A percentile compares a stretch with the other conserved stretches of the same genome.
phyloP scores from a whole-genome alignment of 2,888 invertebrate genomes.

The Dastarcus helophoroides region DNA sequence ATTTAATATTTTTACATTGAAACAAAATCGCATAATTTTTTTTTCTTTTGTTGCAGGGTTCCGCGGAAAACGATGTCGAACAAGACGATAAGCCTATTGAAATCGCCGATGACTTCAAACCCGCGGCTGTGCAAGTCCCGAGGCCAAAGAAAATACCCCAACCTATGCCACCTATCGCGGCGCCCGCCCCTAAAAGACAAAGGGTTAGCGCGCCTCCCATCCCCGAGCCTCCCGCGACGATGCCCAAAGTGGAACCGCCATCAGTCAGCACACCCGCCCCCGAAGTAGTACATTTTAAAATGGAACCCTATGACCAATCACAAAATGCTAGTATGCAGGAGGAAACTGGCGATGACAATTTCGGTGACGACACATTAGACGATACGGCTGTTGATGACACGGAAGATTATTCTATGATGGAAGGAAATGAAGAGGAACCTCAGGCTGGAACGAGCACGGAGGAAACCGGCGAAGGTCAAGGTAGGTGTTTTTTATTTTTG shows the following conservation, averaged over 20 bases:
- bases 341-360: constrained; percentile 26
- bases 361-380: constrained; percentile 28
- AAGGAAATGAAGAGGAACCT: constrained; percentile 31
- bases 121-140: constrained; percentile 9
- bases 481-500: constrained; percentile 27
- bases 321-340: constrained; percentile 23
- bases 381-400: constrained; percentile 29
- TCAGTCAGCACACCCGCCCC: constrained; percentile 1
- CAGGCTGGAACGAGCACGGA: constrained; percentile 35
- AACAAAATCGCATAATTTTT: no score
- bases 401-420: constrained; percentile 33
- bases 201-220: constrained; percentile 17
- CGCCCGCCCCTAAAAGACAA: constrained; percentile 22
- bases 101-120: no score
- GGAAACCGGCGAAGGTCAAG: constrained; percentile 34
- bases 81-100: constrained; percentile 7
- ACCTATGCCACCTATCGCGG: constrained; percentile 9
- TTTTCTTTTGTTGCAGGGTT: constrained; percentile 18
- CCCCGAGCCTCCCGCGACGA: constrained; percentile 2
- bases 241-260: constrained; percentile 10
- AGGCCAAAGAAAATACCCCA: constrained; percentile 19
- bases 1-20: no score
- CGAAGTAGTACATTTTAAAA: constrained; percentile 29
- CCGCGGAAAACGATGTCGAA: constrained; percentile 21
- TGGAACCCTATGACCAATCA: constrained; percentile 33